Base-by-base conservation (phyloP, 2,113 vertebrate genomes). In the Scolopax mira region DNA sequence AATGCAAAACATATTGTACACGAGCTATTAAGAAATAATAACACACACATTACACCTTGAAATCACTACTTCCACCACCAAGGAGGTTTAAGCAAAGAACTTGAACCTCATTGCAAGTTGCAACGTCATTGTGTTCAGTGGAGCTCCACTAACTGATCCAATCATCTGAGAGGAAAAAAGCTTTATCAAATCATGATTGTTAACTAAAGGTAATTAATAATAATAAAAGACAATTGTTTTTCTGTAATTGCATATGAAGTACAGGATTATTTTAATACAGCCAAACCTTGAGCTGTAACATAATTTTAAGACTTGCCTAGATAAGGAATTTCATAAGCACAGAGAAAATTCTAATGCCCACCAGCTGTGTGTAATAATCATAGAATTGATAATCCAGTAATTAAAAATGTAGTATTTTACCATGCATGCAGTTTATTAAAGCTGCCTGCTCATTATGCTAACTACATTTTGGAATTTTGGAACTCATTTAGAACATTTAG, bases 321-420 rank as follows among this genome's bases (percentile, higher is more conserved):
- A 96, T 93, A 91, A 89, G 58, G 62, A 93, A 97, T 94, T 77
- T 74, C 46, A 51, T 61, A 89, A 90, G 35, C 84, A 81, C 22
- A 79, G n/a, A 62, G 70, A 89, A 96, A 85, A 78, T 44, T 79
- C 51, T 88, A 89, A 89, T 93, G 89, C n/a, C 85, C 67, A 89
- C 49, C 81, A 94, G 93, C 89, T 89, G 74, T 83, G 74, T 83
- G 71, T 61, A 91, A 91, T 88, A 79, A 93, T 89, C 73, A 87
- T 13, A 77, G 80, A 82, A 96, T 24, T 89, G 81, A 85, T 87
- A 94, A 94, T 48, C 58, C 55, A 93, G 74, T 82, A 89, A 96
- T 96, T 91, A 85, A 79, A 95, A 94, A 51, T 51, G 71, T 16
- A 91, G 27, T 77, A 85, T 75, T 94, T 93, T 83, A 91, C 62